Percentiles rank a stretch among this genome's conserved stretches.
Conservation (phyloP, 2,888 invertebrate species). For the Standfussiana lucernea region DNA sequence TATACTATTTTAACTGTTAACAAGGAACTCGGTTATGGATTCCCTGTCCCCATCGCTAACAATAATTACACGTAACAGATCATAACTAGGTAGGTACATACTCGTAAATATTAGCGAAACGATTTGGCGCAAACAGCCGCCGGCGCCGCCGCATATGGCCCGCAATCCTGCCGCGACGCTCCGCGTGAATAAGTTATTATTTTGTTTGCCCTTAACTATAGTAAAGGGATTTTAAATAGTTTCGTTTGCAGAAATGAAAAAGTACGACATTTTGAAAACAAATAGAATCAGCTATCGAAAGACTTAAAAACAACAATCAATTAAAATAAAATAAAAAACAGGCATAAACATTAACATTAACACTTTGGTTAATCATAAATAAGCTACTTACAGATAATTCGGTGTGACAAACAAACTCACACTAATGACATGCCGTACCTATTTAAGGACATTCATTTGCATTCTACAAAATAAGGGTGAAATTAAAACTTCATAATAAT, state of each 20-base stretch:
- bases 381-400: no score
- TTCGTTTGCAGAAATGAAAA: no score
- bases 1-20: background rate
- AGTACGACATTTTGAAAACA: no score
- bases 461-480: background rate
- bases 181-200: background rate
- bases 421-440: background rate
- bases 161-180: background rate
- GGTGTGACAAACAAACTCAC: no score
- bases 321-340: no score
- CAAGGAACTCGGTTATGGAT: background rate
- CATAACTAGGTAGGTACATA: no score
- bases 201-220: no score
- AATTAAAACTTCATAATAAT: background rate
- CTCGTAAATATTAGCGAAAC: constrained; percentile 72
- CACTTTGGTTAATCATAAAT: no score
- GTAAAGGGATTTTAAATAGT: no score
- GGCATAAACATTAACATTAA: no score
- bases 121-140: constrained; percentile 63
- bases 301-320: no score
- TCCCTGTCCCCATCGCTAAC: background rate
- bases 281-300: no score
- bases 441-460: background rate
- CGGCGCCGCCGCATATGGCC: constrained; percentile 53
- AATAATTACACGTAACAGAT: constrained; percentile 15